Percentiles rank a stretch among this genome's conserved stretches.
These are phyloP conservation scores for Melinaea menophilus DNA, from an alignment of 2,888 invertebrate genomes.

Conservation along the genomic window DNA sequence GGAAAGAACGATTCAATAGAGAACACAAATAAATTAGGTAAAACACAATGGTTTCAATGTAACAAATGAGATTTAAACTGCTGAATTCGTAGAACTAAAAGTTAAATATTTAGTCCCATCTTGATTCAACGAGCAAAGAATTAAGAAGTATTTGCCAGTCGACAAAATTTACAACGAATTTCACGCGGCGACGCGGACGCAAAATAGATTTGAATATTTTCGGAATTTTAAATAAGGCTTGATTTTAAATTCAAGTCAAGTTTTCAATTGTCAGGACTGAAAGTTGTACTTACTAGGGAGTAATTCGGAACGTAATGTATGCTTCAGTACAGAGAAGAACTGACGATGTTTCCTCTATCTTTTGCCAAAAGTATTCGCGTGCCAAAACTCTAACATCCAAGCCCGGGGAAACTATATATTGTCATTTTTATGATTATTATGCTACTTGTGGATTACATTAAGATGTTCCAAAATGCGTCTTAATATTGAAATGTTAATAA, in stretches of 20 bases:
- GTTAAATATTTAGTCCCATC: constrained; percentile 3
- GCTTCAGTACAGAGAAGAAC: constrained; percentile 10
- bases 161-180: constrained; percentile 2
- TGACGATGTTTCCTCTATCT: constrained; percentile 23
- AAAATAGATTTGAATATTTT: constrained; percentile 21
- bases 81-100: background rate
- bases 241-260: constrained; percentile 21
- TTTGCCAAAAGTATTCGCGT: constrained; percentile 28
- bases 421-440: constrained; percentile 21
- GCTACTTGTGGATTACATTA: constrained; percentile 8
- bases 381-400: constrained; percentile 32
- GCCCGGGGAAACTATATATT: constrained; percentile 11
- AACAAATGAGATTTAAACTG: too few species aligned
- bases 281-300: constrained; percentile 17
- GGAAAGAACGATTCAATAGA: too few species aligned
- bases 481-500: background rate
- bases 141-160: constrained; percentile 8
- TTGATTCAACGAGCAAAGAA: constrained; percentile 11
- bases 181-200: constrained; percentile 1
- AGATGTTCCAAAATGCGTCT: background rate
- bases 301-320: constrained; percentile 15
- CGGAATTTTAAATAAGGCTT: constrained; percentile 23
- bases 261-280: constrained; percentile 19
- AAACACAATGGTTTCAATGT: too few species aligned
- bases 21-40: too few species aligned